A percentile compares a stretch with the other conserved stretches of the same genome.
Evolutionary conservation across 2,797 vertebrate species (phyloP).

Genomic region (Mus caroli): DNA sequence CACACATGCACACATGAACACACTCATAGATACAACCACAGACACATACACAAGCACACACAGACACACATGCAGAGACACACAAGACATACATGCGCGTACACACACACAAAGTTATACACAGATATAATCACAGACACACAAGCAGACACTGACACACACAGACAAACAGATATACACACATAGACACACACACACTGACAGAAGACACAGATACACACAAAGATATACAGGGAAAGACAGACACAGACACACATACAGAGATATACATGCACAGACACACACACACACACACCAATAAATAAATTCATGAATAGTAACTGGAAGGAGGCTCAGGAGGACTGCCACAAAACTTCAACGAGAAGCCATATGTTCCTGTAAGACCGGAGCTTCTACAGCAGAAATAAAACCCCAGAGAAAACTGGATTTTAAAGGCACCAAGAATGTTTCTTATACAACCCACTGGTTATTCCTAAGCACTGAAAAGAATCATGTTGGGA

Average conservation of each 20-base stretch:
- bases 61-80: too few species aligned
- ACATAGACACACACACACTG: not conserved
- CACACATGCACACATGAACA: not conserved
- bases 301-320: not conserved
- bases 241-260: not conserved
- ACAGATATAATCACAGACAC: not conserved
- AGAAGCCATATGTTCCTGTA: not conserved
- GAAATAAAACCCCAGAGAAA: slow-evolving; percentile 32
- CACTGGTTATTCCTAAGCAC: slow-evolving; percentile 18
- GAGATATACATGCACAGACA: not conserved
- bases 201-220: not conserved
- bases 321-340: not conserved
- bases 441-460: slow-evolving; percentile 7
- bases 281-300: not conserved
- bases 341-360: not conserved
- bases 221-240: not conserved
- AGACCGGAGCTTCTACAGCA: not conserved
- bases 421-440: not conserved
- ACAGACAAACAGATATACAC: not conserved
- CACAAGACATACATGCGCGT: too few species aligned
- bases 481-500: slow-evolving; percentile 33
- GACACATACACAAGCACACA: too few species aligned
- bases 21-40: not conserved
- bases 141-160: not conserved
- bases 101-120: not conserved